Evolutionary conservation across 2,888 invertebrate species (phyloP).

Genomic region (Drosophila ezoana): DNA sequence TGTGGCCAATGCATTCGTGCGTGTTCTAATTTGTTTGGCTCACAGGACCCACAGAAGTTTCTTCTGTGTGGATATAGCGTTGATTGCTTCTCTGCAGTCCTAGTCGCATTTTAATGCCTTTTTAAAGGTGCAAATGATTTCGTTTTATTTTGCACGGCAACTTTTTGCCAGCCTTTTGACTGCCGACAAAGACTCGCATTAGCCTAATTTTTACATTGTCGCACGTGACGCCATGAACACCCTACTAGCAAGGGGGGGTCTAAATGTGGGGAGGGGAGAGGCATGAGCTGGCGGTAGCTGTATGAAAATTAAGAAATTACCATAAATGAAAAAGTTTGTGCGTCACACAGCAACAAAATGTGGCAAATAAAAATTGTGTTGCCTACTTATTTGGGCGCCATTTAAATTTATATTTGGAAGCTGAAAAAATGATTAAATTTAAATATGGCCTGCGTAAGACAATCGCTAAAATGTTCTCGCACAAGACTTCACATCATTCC

Average conservation of each 20-base stretch:
- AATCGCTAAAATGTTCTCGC: no score
- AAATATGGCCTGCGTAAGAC: no score
- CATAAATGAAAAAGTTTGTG: slow-evolving; percentile 50
- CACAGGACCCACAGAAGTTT: slow-evolving; percentile 14
- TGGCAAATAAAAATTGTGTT: slow-evolving; percentile 18
- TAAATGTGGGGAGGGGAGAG: not conserved
- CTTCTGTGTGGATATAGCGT: slow-evolving; percentile 27
- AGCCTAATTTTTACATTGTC: slow-evolving; percentile 58
- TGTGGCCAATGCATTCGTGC: slow-evolving; percentile 73
- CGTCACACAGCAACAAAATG: slow-evolving; percentile 9
- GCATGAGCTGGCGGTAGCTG: not conserved
- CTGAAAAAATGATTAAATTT: no score
- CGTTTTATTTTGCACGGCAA: slow-evolving; percentile 16
- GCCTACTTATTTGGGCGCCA: slow-evolving; percentile 24
- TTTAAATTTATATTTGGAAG: slow-evolving; percentile 6
- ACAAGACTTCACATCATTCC: not conserved
- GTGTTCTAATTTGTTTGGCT: slow-evolving; percentile 70
- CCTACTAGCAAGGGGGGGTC: not conserved
- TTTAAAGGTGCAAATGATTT: slow-evolving; percentile 76
- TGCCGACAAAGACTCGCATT: slow-evolving; percentile 40
- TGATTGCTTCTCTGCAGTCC: slow-evolving; percentile 48
- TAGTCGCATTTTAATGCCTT: slow-evolving; percentile 61
- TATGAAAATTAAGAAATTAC: slow-evolving; percentile 62
- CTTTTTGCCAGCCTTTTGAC: slow-evolving; percentile 16
- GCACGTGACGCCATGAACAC: slow-evolving; percentile 24